Evolutionary conservation across 2,888 invertebrate species (phyloP).

Genomic region (Eulithis prunata): DNA sequence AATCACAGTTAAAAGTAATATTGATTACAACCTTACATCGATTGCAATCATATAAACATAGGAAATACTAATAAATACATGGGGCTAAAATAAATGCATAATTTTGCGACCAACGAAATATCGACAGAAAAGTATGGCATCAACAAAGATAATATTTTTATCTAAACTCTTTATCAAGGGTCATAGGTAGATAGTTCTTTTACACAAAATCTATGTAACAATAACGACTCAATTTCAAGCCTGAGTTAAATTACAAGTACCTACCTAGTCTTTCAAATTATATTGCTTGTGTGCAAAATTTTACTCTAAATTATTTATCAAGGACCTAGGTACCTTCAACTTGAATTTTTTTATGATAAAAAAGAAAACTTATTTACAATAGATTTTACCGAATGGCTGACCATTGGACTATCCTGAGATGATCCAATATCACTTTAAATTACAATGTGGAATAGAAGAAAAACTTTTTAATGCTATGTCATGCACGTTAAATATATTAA

Average conservation of each 20-base stretch:
- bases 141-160: conserved; percentile 17
- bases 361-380: conserved; percentile 45
- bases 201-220: conserved; percentile 9
- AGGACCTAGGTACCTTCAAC: conserved; percentile 13
- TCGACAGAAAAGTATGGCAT: conserved; percentile 20
- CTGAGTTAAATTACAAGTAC: neutral
- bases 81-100: conserved; percentile 31
- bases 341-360: conserved; percentile 20
- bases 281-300: conserved; percentile 7
- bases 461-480: conserved; percentile 17
- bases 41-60: conserved; percentile 14
- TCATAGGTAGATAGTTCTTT: conserved; percentile 21
- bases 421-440: neutral
- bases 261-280: neutral
- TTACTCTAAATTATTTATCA: conserved; percentile 11
- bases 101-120: conserved; percentile 27
- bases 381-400: conserved; percentile 40
- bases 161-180: conserved; percentile 16
- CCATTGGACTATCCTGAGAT: conserved; percentile 20
- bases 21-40: neutral
- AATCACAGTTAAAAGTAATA: conserved; percentile 15
- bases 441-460: conserved; percentile 10
- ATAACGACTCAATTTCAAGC: conserved; percentile 8
- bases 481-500: conserved; percentile 25
- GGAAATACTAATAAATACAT: conserved; percentile 17